Conservation (phyloP, 2,888 invertebrate genomes). For the Diabrotica balteata region DNA sequence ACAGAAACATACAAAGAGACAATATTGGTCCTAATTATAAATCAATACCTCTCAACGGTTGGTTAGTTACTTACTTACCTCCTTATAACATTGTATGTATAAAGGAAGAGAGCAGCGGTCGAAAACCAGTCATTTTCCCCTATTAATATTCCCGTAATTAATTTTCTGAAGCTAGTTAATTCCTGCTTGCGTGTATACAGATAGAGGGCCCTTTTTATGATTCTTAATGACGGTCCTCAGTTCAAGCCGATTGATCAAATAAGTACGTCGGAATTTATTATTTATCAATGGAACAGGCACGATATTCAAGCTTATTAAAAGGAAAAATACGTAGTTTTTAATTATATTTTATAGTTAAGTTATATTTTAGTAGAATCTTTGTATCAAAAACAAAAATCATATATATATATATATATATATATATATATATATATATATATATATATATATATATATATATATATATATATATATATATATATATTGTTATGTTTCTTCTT, state of each 20-base stretch:
- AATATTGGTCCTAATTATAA: constrained; percentile 54
- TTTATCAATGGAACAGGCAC: constrained; percentile 13
- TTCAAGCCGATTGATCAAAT: constrained; percentile 58
- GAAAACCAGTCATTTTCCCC: constrained; percentile 59
- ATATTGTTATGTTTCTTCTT: too few relatives aligned
- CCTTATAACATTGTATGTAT: constrained; percentile 40
- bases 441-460: too few relatives aligned
- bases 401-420: too few relatives aligned
- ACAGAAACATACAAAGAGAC: constrained; percentile 41
- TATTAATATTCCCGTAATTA: constrained; percentile 61
- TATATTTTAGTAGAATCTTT: too few relatives aligned
- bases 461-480: too few relatives aligned
- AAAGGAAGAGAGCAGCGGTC: constrained; percentile 48
- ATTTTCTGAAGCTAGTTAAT: constrained; percentile 57
- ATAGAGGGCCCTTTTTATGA: constrained; percentile 53
- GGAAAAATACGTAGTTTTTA: too few relatives aligned
- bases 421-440: too few relatives aligned
- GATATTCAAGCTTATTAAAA: too few relatives aligned
- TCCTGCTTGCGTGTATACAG: constrained; percentile 55
- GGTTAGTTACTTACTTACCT: constrained; percentile 49
- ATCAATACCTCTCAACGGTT: constrained; percentile 59
- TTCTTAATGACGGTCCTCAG: constrained; percentile 57
- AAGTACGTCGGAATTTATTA: constrained; percentile 33
- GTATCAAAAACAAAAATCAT: too few relatives aligned
- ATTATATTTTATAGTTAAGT: too few relatives aligned